phyloP scores from a whole-genome alignment of 2,113 vertebrate genomes.

The Theristicus caerulescens region DNA sequence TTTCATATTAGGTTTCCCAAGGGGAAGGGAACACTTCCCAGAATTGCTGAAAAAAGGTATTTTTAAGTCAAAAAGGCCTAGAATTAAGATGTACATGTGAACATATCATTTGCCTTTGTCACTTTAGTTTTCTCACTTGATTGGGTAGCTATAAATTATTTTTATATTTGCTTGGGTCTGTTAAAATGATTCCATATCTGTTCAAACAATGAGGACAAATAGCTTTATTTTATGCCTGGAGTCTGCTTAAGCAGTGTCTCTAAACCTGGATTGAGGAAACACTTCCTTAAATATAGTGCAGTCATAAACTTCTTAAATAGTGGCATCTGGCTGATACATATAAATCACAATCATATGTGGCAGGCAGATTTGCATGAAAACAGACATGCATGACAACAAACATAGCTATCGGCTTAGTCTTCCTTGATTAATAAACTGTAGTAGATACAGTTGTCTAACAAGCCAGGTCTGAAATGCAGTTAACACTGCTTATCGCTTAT shows the following conservation, averaged over 20 bases:
- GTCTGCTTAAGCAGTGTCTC: neutral
- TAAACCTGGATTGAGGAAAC: neutral
- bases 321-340: neutral
- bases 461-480: neutral
- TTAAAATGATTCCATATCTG: neutral
- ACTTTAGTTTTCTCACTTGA: neutral
- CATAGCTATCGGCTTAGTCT: neutral
- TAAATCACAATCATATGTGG: neutral
- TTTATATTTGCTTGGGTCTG: neutral
- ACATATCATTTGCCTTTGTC: neutral
- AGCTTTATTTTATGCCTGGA: neutral
- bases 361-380: neutral
- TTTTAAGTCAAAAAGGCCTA: neutral
- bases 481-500: neutral
- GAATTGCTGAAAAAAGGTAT: rapidly evolving
- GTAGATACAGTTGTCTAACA: neutral
- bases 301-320: neutral
- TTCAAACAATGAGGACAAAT: neutral
- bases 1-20: neutral
- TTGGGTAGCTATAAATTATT: neutral
- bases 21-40: neutral
- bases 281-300: neutral
- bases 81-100: neutral
- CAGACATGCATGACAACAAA: neutral
- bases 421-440: neutral